These are phyloP conservation scores for Rhopalosiphum nymphaeae DNA, from an alignment of 2,888 invertebrate species.

Conservation along the genomic window DNA sequence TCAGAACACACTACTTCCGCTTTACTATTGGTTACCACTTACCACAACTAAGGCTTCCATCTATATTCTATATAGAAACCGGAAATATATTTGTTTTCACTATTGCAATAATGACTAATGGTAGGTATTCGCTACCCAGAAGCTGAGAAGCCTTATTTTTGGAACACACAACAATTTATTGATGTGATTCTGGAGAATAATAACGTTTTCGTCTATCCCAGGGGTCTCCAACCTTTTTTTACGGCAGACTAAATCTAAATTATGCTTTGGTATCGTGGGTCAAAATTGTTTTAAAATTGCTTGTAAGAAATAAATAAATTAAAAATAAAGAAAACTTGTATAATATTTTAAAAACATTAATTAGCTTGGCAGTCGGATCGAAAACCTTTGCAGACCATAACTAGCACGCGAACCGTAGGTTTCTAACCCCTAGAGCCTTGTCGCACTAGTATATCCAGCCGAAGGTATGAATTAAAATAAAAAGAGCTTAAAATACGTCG, in stretches of 20 bases:
- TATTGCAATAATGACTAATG: not conserved
- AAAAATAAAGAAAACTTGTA: too few species aligned
- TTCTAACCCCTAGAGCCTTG: too few species aligned
- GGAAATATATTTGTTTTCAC: not conserved
- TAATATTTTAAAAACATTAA: too few species aligned
- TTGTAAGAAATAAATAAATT: too few species aligned
- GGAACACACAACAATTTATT: not conserved
- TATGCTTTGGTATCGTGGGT: too few species aligned
- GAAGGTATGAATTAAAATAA: not conserved
- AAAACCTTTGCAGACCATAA: too few species aligned
- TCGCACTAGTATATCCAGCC: too few species aligned
- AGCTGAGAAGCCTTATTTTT: not conserved
- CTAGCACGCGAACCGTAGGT: too few species aligned
- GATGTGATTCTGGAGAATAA: not conserved
- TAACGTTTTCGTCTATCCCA: not conserved
- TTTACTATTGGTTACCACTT: not conserved
- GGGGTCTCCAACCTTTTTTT: too few species aligned
- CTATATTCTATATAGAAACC: not conserved
- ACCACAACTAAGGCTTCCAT: not conserved
- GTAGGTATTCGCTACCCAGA: not conserved
- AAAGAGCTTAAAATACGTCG: not conserved
- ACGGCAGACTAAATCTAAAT: too few species aligned
- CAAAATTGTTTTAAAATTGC: too few species aligned
- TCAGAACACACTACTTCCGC: not conserved
- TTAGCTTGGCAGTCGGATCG: too few species aligned